Conservation (phyloP, 2,797 vertebrate genomes). For the Acrossocheilus wenchowensis region DNA sequence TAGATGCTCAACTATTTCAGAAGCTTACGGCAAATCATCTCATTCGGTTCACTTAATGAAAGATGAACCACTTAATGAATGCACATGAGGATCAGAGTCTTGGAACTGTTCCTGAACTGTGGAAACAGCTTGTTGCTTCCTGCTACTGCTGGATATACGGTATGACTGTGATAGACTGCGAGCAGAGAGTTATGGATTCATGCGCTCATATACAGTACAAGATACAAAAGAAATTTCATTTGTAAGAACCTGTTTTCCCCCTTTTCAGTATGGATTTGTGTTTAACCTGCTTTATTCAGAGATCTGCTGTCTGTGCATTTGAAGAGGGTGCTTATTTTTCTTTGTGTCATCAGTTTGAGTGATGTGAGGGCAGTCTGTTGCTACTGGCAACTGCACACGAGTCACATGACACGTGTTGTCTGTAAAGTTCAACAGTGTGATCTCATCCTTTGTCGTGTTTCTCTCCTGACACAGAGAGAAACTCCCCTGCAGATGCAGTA, state of each 20-base stretch:
- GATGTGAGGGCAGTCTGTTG: slow-evolving; percentile 43
- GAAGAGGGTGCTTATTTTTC: slow-evolving; percentile 1
- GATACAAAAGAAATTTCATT: not conserved
- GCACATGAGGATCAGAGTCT: not conserved
- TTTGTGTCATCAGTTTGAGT: slow-evolving; percentile 30
- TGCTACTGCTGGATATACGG: not conserved
- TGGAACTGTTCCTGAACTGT: slow-evolving; percentile 1
- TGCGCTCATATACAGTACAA: slow-evolving; percentile 1
- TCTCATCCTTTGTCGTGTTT: slow-evolving; percentile 40
- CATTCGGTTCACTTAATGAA: slow-evolving; percentile 8
- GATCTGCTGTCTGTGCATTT: not conserved
- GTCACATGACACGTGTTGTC: slow-evolving; percentile 41
- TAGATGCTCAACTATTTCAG: not conserved
- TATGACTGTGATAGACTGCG: not conserved
- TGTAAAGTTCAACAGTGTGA: not conserved
- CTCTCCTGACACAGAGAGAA: slow-evolving; percentile 73
- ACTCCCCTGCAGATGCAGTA: slow-evolving; percentile 73
- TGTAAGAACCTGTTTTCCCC: not conserved
- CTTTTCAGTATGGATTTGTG: not conserved
- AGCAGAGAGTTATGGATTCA: slow-evolving; percentile 7
- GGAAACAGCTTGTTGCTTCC: slow-evolving; percentile 14
- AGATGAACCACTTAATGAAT: slow-evolving; percentile 7
- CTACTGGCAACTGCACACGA: slow-evolving; percentile 45
- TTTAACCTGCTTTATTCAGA: not conserved
- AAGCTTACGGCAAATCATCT: slow-evolving; percentile 35